Evolutionary conservation across 1,140 invertebrate genomes (phyloP), one percentile per base, ranked within the genome.

Genomic region (Papilio polyxenes): DNA sequence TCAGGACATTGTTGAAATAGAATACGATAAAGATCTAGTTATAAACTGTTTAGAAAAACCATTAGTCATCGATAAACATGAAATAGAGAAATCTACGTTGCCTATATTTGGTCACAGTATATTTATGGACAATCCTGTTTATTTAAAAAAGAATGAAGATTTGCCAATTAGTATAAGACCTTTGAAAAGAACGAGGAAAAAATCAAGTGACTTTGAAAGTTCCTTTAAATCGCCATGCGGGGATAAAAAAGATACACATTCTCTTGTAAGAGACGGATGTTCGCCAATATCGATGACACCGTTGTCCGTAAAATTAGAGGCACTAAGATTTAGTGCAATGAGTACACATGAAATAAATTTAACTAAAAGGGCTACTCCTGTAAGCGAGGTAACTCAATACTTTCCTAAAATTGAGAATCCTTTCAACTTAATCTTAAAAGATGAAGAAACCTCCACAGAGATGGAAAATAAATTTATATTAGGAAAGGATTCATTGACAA

Each of bases 401-500:
- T 93, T 93, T 83, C 89, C 93, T 48, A 93, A 93, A 88, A 81
- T 91, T 56, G 92, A 94, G 81, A 90, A 90, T 80, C 92, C 90
- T 78, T 94, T 92, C 84, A 88, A 87, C 56, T 87, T 94, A 77
- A 88, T 89, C 74, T 44, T 93, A 0, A 90, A 83, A 87, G 93
- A 94, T 59, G 93, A 94, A 90, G 93, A 94, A 87, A 88, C 82
- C 80, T 92, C 91, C n/a, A 87, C 91, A 48, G 93, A 93, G 87
- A 93, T 94, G 92, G 93, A 94, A 89, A 93, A 93, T 72, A 94
- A 94, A 81, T 94, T 92, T 83, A 93, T 94, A 51, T 83, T 93
- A 82, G 85, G 88, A 51, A 93, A 91, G 88, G 91, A 94, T 76
- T 92, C 89, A 44, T 78, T 89, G 69, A 89, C 83, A 31, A 93